Base-by-base conservation (phyloP, 1,140 invertebrate genomes). In the Papilio glaucus region DNA sequence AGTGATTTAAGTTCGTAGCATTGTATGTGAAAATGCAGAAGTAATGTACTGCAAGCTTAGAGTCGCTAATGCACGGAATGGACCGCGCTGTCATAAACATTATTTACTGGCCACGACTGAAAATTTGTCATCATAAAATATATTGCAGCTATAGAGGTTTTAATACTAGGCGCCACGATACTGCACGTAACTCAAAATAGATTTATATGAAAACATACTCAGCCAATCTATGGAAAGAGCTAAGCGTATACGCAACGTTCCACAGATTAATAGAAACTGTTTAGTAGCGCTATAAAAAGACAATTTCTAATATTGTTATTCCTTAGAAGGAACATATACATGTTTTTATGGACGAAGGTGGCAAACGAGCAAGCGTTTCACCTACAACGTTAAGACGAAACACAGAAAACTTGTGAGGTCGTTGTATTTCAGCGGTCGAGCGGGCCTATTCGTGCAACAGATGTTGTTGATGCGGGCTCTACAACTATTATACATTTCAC, bases 91-190 rank as follows among this genome's bases (percentile, higher is more conserved):
- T 69, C 65, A 69, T 69, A 69, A 69, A 69, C 65, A 69, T 69
- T 69, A 69, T 69, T 69, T 69, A 69, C 65, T 49, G 24, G 26
- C 42, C 24, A 13, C 41, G 65, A 69, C 65, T 69, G 42, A 53
- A 69, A 69, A 69, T 69, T 69, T 69, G 65, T 69, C 65, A 69
- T 49, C 65, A 49, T 69, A 67, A 69, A 49, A 69, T 69, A 49
- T 69, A 49, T 29, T 69, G 42, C 21, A 69, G 42, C 42, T 4
- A 18, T 53, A 53, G 18, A 53, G 49, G 49, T 24, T 53, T 21
- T 53, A 53, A 53, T 53, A 53, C 49, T 53, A 53, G 49, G 49
- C 49, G 21, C 21, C 42, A 21, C 9, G 21, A 9, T 53, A 21
- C 42, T n/a, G n/a, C 18, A 49, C 1, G 42, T 49, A 49, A 18